Conservation (phyloP, 2,797 vertebrate species). For the Mareca penelope region DNA sequence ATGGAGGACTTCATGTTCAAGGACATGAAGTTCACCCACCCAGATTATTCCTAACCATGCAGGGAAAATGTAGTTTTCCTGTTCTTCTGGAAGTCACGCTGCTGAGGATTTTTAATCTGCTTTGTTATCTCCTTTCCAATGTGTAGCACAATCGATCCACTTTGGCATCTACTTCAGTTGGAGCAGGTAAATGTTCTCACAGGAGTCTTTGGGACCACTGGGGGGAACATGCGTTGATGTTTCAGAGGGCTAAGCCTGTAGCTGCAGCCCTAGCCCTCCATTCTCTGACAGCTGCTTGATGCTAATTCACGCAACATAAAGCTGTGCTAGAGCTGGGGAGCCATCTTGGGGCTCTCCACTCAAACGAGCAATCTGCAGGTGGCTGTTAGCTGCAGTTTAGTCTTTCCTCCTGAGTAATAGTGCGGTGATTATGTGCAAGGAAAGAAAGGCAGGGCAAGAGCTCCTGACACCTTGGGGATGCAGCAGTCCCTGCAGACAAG, state of each 20-base stretch:
- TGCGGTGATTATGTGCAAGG: neutral
- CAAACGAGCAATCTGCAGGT: accelerated
- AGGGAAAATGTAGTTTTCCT: neutral
- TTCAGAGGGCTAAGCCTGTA: neutral
- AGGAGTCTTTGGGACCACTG: neutral
- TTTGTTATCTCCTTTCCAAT: neutral
- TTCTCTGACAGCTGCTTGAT: neutral
- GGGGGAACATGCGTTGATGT: accelerated
- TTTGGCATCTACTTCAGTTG: neutral
- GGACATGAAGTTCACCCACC: neutral
- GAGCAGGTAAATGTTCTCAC: neutral
- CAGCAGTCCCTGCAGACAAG: neutral
- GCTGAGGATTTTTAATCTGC: neutral
- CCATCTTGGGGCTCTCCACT: neutral
- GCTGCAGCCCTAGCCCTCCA: neutral
- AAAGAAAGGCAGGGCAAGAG: neutral
- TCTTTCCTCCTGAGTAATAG: neutral
- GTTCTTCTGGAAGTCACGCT: neutral
- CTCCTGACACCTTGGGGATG: neutral
- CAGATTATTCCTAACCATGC: neutral
- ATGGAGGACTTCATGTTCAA: neutral
- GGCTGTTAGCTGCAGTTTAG: neutral
- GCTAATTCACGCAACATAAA: neutral
- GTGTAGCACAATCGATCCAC: neutral
- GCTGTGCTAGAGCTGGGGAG: neutral